Base-by-base conservation (phyloP, 35 echinoderm and acorn worm species). In the Chiridota heheva region DNA sequence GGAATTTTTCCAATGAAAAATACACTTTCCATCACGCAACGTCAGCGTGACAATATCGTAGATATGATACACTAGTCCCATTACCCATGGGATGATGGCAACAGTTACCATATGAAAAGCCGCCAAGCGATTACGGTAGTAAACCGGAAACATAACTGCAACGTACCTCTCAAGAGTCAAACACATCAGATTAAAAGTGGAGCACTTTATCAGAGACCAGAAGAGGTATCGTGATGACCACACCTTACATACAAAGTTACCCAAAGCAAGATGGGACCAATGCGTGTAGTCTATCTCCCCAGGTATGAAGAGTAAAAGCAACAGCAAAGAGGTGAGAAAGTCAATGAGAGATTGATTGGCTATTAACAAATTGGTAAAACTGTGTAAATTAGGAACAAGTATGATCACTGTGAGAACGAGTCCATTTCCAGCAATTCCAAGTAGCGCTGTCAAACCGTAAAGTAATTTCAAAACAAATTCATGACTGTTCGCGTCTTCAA, bases 271-370 rank as follows among this genome's bases (percentile, higher is more conserved):
- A n/a, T 66, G 30, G 22, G 41, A 44, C 26, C 61, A 1, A 0
- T 30, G 20, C 1, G 78, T 60, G 18, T 60, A 10, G 1, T 61
- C 75, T 2, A 78, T 39, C 22, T 59, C 41, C 2, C 70, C 70
- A 30, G 74, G 36, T 6, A 86, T 36, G 62, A 88, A 88, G 13
- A 35, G 25, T 24, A 58, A 38, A 12, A 83, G 3, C 4, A 93
- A 63, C 3, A 93, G 59, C 3, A 88, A 7, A 33, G 85, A 88
- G 39, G 74, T 86, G 0, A 24, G 3, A 15, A 93, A 69, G 58
- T 93, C 90, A 4, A 84, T 72, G 1, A 93, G 42, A n/a, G 90
- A 93, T 42, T 93, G 90, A 61, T 93, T 93, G 45, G 71, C 78
- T 51, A 93, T 76, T 10, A 93, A 67, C 42, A 93, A 13, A 53